Evolutionary conservation across 2,888 invertebrate species (phyloP), one percentile per base, ranked within the genome.

Genomic region (Cataglyphis altisquamis): DNA sequence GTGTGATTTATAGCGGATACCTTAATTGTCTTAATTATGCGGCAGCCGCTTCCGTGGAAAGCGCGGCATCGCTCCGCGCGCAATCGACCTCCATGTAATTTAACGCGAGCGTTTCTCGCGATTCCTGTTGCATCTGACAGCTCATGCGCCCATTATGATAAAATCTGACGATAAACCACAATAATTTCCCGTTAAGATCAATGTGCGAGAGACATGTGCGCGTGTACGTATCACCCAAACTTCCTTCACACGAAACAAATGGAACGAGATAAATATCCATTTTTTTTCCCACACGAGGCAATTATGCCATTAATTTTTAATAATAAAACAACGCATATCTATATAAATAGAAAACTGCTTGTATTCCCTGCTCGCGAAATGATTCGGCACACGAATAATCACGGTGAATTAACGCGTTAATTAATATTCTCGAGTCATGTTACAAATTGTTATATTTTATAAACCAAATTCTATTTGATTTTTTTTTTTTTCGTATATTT

Each of bases 1-100:
- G 89, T 87, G 88, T 91, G 92, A 93, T 93, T 93, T 93, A 93
- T 93, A 93, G 92, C 90, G 90, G 91, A 92, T 91, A 91, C 90
- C 91, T 93, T 94, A 93, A 93, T 93, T 93, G 93, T 94, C 93
- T 94, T 93, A 92, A 93, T 94, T 94, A 93, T 92, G 91, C 90
- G 86, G 78, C 87, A 86, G 88, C 89, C 89, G 93, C 92, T 93
- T 93, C 93, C 93, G 93, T 92, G 93, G 92, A 93, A 93, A 93
- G 90, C 90, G 90, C 88, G 88, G 45, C 89, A 86, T 86, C 86
- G 78, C 78, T 55, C 41, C 88, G 70, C 81, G 84, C 78, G 80
- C 83, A 70, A 83, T 83, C 70, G 68, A 78, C 83, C 77, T 75
- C 82, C 57, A 36, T 62, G 77, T 66, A 62, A 77, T 68, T 78